Evolutionary conservation across 2,797 vertebrate genomes (phyloP), one percentile per base, ranked within the genome.

Genomic region (Gastrophryne carolinensis): DNA sequence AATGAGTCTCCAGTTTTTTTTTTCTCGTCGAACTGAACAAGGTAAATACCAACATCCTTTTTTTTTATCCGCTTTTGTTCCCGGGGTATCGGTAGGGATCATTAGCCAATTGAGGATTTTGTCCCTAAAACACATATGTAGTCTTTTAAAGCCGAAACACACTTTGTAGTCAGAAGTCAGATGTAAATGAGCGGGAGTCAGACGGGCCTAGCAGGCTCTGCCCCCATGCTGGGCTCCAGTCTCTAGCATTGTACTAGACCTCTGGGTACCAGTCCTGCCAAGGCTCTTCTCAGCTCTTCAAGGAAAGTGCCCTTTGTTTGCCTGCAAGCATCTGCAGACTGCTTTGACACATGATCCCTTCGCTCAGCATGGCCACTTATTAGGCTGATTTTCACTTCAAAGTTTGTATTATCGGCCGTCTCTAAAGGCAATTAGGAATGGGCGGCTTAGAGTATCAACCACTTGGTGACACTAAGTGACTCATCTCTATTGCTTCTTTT

Each of bases 381-480:
- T 94, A 94, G 87, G 85, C 85, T 90, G 87, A 92, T 94, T 94
- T 91, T 93, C 90, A 94, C 93, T 93, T 94, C 92, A 94, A 94
- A 94, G 93, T 86, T 83, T 89, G 89, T 89, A 94, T 94, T 94
- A 94, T 94, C 92, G 91, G 85, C 90, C 92, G 91, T 94, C 92
- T 94, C 93, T 92, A 91, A 93, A 92, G 92, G 91, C 92, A 94
- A 94, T 94, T 93, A 94, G 93, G 92, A 94, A 93, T 92, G 93
- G 92, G 91, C 90, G 90, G 92, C 91, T 93, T 89, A 92, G 92
- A 91, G 92, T 90, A 89, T 90, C 92, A 92, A 91, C 89, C 90
- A 89, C 87, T 84, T 90, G 89, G 87, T 88, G 82, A 92, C 90
- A 91, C 92, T 91, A 92, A 89, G 91, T 90, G 90, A 91, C 92